Evolutionary conservation across 2,797 vertebrate genomes (phyloP), one percentile per base, ranked within the genome.

Genomic region (Oreochromis mossambicus): DNA sequence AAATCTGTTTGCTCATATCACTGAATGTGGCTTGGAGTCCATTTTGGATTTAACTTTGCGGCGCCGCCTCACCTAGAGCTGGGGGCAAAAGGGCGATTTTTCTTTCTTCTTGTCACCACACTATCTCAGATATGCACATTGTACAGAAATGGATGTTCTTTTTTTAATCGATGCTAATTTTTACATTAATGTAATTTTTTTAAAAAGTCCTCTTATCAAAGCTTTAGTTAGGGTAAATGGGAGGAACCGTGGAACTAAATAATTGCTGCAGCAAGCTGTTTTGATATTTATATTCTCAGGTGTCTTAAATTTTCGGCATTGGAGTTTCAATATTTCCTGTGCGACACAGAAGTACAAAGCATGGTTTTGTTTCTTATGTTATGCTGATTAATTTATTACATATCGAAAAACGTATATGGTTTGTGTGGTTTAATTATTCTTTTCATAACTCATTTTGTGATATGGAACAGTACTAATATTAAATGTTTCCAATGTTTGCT

Each of bases 261-360:
- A 92, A 92, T 91, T 94, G 92, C 94, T 95, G 92, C 94, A 95
- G 92, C 89, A 92, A 93, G 92, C 95, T 94, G 93, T 95, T 94
- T 94, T 95, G 91, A 95, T 95, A 95, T 95, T 95, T 95, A 95
- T 96, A 95, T 95, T 95, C 96, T 96, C 96, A 96, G 96, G 96
- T 96, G 95, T 96, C 90, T 95, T 93, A 89, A 87, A 91, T 87
- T 94, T 91, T 88, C 84, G 95, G 94, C 93, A 90, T 94, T 91
- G 93, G 94, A 92, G 78, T 92, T 93, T 95, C 90, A 91, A 92
- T 92, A 90, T 93, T 94, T 95, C 92, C 91, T 85, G 91, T 94
- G 92, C 90, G 90, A 92, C 94, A 95, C 92, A 87, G 91, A 95
- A 89, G 86, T 92, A 92, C 93, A 95, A 32, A 94, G 88, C 94